phyloP scores from a whole-genome alignment of 1,140 invertebrate genomes.

The Danaus plexippus region DNA sequence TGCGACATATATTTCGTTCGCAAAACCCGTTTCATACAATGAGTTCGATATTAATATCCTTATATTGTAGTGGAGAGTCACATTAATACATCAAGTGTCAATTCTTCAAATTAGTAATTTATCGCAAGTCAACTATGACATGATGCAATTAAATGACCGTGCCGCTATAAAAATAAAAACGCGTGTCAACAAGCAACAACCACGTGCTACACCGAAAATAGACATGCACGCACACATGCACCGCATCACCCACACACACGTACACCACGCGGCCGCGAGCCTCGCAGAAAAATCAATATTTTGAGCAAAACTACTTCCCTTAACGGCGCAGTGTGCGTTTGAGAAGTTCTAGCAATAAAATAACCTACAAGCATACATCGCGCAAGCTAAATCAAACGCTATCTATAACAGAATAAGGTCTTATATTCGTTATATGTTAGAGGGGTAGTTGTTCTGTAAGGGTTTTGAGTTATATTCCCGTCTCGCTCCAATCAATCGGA shows the following conservation, averaged over 20 bases:
- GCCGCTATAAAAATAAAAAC: constrained; percentile 65
- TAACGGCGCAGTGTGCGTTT: constrained; percentile 48
- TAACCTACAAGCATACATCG: constrained; percentile 24
- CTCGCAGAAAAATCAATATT: constrained; percentile 70
- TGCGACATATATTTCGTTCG: no score
- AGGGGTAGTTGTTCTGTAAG: constrained; percentile 56
- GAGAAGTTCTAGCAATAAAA: constrained; percentile 26
- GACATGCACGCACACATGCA: constrained; percentile 46
- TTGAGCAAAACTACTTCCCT: constrained; percentile 71
- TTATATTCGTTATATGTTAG: constrained; percentile 39
- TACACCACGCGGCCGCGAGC: constrained; percentile 44
- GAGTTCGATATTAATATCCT: no score
- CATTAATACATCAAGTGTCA: background rate
- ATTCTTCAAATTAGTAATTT: constrained; percentile 5
- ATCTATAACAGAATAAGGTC: constrained; percentile 44
- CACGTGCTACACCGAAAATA: constrained; percentile 68
- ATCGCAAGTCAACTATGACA: constrained; percentile 25
- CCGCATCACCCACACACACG: constrained; percentile 33
- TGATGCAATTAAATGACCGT: constrained; percentile 47
- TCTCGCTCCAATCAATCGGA: constrained; percentile 66
- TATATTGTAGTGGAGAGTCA: no score
- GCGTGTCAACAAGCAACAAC: constrained; percentile 65
- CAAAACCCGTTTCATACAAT: no score
- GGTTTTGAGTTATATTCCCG: constrained; percentile 47
- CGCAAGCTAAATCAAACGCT: constrained; percentile 44